These are phyloP conservation scores for Peromyscus leucopus DNA, from an alignment of 2,113 vertebrate species.

Conservation along the genomic window DNA sequence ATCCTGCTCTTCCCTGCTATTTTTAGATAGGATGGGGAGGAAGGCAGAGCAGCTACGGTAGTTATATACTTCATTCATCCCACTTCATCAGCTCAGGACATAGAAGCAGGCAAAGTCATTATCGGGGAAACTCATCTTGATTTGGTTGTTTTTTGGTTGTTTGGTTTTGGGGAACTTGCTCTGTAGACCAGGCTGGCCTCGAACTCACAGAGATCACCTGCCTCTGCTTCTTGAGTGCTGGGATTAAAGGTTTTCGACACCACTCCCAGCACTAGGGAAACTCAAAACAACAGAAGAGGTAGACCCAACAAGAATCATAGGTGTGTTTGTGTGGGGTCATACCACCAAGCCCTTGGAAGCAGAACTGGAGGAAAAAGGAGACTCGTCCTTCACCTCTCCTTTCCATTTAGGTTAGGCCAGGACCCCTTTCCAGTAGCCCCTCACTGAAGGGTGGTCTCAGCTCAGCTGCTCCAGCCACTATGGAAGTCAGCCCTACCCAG, in stretches of 20 bases:
- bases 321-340: neutral
- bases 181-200: neutral
- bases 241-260: neutral
- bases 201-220: neutral
- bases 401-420: neutral
- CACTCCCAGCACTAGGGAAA: neutral
- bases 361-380: fast-evolving
- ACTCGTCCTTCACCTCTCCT: slow-evolving; percentile 31
- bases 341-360: neutral
- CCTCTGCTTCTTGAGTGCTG: neutral
- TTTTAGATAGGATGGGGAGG: slow-evolving; percentile 15
- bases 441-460: neutral
- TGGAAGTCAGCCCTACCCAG: neutral
- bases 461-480: neutral
- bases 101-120: neutral
- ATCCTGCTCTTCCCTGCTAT: slow-evolving; percentile 58
- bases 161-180: neutral
- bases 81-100: neutral
- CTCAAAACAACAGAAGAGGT: neutral
- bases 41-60: neutral
- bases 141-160: neutral
- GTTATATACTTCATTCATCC: slow-evolving; percentile 54
- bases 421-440: neutral
- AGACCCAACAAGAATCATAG: fast-evolving
- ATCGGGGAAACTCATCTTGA: fast-evolving